Base-by-base conservation (phyloP, 2,113 vertebrate genomes). In the Murina feae region DNA sequence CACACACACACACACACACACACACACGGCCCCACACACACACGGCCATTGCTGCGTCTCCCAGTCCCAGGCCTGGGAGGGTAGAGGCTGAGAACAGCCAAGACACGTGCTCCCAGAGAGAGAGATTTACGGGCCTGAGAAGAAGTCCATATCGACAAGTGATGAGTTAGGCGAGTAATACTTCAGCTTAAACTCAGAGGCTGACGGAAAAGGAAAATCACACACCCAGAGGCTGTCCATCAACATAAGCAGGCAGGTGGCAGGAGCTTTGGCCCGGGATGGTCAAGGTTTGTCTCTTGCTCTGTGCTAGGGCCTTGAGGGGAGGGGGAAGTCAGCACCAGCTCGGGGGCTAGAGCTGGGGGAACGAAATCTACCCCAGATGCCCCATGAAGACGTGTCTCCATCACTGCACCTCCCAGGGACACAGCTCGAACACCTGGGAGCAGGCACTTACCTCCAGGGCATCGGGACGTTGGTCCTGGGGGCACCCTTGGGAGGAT, bases 81-180 rank as follows among this genome's bases (percentile, higher is more conserved):
- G 10, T 30, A 30, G 53, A 90, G 18, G 25, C 17, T 11, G 49
- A 18, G 76, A 72, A n/a, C 6, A 37, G 42, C 5, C 25, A 10
- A 25, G 28, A 30, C 0, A 5, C 85, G 55, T 69, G 72, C n/a
- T 63, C 86, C 12, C 9, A 39, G 90, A 75, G 58, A 37, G 17
- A 75, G 30, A 82, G 90, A 93, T 90, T 94, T 89, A 96, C 18
- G 28, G 76, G 32, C 37, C 30, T 32, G 39, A 87, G 72, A 86
- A 51, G 86, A 78, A 88, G 88, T 63, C 85, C 76, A 42, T 88
- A 95, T 88, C 2, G 72, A 93, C 93, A 93, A 53, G 68, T 68
- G 84, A 87, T 85, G 88, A 97, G 90, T 93, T 93, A 96, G 88
- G 90, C 42, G 42, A 18, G 82, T 35, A 42, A 95, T 78, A 89